These are phyloP conservation scores for Antitype chi DNA, from an alignment of 2,888 invertebrate species.

Conservation along the genomic window DNA sequence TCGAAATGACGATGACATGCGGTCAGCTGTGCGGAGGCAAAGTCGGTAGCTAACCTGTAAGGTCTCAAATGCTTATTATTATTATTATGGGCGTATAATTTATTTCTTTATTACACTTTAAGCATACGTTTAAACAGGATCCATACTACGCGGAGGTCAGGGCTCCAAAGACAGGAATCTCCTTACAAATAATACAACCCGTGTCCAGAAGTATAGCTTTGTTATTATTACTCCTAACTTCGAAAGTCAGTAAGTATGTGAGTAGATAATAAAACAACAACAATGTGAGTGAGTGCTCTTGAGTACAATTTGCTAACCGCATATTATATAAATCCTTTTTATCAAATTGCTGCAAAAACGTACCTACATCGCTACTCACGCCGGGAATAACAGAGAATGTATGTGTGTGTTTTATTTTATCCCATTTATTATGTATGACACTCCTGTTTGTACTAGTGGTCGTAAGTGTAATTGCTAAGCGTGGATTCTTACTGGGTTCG, in stretches of 20 bases:
- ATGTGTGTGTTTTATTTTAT: not conserved
- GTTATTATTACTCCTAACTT: no score
- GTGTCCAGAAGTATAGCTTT: no score
- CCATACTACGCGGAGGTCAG: no score
- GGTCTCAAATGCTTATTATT: no score
- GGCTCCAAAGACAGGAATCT: no score
- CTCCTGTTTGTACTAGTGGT: not conserved
- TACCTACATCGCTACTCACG: not conserved
- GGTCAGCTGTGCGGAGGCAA: not conserved
- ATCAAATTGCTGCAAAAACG: not conserved
- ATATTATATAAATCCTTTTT: not conserved
- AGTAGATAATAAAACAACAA: not conserved
- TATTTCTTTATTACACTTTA: no score
- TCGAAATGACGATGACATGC: not conserved
- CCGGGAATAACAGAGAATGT: not conserved
- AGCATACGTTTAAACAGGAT: no score
- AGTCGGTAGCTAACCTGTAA: not conserved
- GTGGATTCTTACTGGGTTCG: not conserved
- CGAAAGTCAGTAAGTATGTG: not conserved
- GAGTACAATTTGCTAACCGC: not conserved
- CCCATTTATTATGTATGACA: not conserved
- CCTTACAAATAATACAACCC: no score
- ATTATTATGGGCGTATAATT: no score
- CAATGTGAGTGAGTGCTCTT: no score
- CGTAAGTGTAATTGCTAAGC: not conserved